These are phyloP conservation scores for Spodoptera frugiperda DNA, from an alignment of 1,140 invertebrate genomes.

Conservation along the genomic window DNA sequence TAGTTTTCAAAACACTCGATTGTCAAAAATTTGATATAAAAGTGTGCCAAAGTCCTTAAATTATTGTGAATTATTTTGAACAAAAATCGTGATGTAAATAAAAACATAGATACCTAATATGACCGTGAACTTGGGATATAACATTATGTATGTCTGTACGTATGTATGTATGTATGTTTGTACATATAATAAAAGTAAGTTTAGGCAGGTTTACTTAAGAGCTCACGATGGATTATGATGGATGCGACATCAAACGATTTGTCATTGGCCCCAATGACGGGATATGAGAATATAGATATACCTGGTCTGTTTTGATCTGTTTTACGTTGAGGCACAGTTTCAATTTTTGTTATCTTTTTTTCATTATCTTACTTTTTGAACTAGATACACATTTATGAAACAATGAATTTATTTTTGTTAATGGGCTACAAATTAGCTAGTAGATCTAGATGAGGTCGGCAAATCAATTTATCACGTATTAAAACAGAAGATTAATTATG, in stretches of 20 bases:
- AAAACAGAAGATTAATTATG: no score
- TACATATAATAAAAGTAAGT: constrained; percentile 9
- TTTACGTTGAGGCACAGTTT: neutral
- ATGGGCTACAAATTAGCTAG: no score
- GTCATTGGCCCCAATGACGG: constrained; percentile 10
- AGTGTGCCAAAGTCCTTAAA: no score
- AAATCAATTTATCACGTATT: no score
- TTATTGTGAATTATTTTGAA: no score
- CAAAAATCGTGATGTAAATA: no score
- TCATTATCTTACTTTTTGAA: neutral
- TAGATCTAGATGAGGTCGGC: no score
- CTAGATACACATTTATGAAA: neutral
- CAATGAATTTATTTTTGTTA: no score
- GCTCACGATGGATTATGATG: constrained; percentile 19
- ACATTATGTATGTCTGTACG: neutral
- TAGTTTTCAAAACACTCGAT: no score
- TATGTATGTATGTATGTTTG: neutral
- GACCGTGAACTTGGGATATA: neutral
- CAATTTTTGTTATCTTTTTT: neutral
- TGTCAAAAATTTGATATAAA: no score
- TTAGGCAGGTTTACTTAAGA: constrained; percentile 32
- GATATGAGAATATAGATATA: constrained; percentile 14
- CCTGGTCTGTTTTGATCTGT: neutral
- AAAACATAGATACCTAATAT: neutral
- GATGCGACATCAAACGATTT: constrained; percentile 23